Base-by-base conservation (phyloP, 2,888 invertebrate genomes). In the Lydus trimaculatus region DNA sequence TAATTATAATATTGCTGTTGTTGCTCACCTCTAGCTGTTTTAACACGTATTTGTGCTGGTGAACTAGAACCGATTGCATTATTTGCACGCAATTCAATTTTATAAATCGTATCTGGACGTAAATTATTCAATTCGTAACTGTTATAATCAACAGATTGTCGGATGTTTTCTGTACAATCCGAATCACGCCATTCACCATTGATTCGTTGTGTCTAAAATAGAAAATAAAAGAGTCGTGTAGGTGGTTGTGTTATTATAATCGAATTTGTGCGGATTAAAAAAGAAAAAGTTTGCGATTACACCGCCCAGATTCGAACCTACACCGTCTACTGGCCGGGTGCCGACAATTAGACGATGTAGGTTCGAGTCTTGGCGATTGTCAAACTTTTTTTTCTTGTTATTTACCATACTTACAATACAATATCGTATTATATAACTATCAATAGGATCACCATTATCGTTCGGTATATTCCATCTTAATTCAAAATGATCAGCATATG, bases 381-480 rank as follows among this genome's bases (percentile, higher is more conserved):
- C 11, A 43, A 3, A 28, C n/a, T 20, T 13, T 5, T 31, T 13
- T 23, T 28, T 20, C 58, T 23, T 8, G 4, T 20, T 28, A 20
- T 28, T 0, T 0, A 31, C 7, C 7, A 13, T 31, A 86, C 89
- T 90, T 87, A 95, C 94, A 82, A 91, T 90, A 84, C 95, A 95
- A 84, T 91, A 94, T 82, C 88, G 90, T 73, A 97, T 89, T 83
- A 91, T 89, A 85, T 96, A 97, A 84, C 88, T 88, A 81, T 94
- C 92, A 80, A 97, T 96, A 31, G 92, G 93, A 85, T 95, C 95
- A 9, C 97, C 97, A 85, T 97, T 97, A 82, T 96, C 94, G 63
- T 92, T 91, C 0, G 96, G 96, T 63, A 93, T 90, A 78, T 90
- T 91, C 96, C 96, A 97, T 80, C 91, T 89, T 23, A 96, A 84